phyloP scores from a whole-genome alignment of 2,113 vertebrate species.

The Nibea coibor region DNA sequence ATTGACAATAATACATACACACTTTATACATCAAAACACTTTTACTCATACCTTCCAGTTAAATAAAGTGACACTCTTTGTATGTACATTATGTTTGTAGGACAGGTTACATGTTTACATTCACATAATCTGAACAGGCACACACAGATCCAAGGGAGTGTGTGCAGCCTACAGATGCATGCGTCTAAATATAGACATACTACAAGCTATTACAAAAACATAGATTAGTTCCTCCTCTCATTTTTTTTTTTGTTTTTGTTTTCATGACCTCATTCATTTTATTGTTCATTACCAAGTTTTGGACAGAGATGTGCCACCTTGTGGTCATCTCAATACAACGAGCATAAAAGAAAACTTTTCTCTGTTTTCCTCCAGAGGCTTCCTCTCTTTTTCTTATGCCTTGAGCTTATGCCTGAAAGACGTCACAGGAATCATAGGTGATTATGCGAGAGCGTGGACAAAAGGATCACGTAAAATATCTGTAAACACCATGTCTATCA shows the following conservation, averaged over 20 bases:
- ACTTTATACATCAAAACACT: not conserved
- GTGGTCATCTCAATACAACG: constrained; percentile 49
- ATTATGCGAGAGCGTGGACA: not conserved
- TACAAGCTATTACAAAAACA: no score
- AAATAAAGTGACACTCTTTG: not conserved
- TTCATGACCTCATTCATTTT: not conserved
- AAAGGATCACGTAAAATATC: not conserved
- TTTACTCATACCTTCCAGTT: not conserved
- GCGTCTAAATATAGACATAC: no score
- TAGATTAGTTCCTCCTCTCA: not conserved
- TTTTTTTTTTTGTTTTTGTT: not conserved
- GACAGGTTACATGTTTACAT: not conserved
- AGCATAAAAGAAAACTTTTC: no score
- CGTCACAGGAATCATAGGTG: no score
- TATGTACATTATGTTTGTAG: not conserved
- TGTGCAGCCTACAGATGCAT: not conserved
- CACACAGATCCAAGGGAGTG: not conserved
- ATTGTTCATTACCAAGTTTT: not conserved
- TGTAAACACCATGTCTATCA: not conserved
- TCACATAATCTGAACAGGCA: not conserved
- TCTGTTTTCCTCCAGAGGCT: not conserved
- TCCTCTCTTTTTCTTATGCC: not conserved
- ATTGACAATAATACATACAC: not conserved
- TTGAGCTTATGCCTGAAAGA: not conserved
- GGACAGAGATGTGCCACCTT: constrained; percentile 62